These are phyloP conservation scores for Acrocephalus kingi DNA, from an alignment of 2,113 vertebrate species.

Conservation along the genomic window DNA sequence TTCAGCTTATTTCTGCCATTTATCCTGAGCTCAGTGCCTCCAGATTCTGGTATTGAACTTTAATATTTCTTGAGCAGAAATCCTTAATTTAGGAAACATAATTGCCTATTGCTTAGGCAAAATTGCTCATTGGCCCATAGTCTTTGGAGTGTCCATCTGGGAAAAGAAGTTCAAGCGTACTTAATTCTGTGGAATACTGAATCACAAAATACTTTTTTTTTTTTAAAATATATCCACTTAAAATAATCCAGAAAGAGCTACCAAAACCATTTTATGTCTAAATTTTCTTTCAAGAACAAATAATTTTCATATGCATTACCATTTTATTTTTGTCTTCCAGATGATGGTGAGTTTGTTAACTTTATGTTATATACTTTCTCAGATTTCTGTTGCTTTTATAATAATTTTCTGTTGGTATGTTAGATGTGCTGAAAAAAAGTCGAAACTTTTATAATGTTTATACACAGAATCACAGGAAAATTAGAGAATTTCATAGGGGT, in stretches of 20 bases:
- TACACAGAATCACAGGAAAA: neutral
- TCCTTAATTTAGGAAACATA: neutral
- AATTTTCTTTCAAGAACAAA: neutral
- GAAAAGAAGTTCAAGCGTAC: neutral
- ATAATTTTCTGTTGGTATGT: neutral
- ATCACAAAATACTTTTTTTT: neutral
- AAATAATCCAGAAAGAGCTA: neutral
- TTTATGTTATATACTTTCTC: neutral
- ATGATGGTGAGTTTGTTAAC: neutral
- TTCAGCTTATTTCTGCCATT: constrained; percentile 4
- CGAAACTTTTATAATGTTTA: neutral
- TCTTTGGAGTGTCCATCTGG: neutral
- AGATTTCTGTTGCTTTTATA: neutral
- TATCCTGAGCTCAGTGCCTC: neutral
- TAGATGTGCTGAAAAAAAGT: neutral
- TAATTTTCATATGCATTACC: neutral
- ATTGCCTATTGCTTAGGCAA: neutral
- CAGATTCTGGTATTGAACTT: neutral
- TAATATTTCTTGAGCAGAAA: neutral
- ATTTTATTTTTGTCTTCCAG: neutral
- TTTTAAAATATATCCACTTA: neutral
- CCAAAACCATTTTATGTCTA: neutral
- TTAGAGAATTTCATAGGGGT: neutral
- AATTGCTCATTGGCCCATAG: neutral
- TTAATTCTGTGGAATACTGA: neutral